Conservation (phyloP, 2,888 invertebrate species). For the Apamea sordens region DNA sequence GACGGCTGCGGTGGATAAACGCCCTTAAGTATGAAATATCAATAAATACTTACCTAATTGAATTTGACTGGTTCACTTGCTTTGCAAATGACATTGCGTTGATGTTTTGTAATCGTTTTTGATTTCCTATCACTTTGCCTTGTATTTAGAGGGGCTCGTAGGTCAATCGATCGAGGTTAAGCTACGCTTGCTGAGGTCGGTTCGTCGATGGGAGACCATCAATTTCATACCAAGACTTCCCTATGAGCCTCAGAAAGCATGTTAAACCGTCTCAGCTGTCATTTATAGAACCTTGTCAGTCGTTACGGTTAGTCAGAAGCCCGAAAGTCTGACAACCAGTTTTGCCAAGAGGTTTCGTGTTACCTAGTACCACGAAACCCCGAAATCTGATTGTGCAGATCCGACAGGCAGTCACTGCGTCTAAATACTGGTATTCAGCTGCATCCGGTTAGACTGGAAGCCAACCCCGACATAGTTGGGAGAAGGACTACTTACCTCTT, state of each 20-base stretch:
- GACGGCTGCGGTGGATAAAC: background rate
- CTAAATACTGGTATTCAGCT: background rate
- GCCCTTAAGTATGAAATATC: slow-evolving; percentile 3
- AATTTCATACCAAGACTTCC: background rate
- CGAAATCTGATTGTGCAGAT: too few species aligned
- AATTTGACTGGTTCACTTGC: slow-evolving; percentile 3
- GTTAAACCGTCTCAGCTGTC: background rate
- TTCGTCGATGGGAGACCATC: background rate
- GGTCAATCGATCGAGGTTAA: background rate
- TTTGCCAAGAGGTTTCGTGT: background rate
- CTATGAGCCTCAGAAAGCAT: background rate
- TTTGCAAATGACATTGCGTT: background rate
- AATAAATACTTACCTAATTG: slow-evolving; percentile 3
- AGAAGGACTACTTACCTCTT: too few species aligned
- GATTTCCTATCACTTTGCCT: background rate
- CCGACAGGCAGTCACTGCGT: too few species aligned
- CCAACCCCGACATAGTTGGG: background rate
- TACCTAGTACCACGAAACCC: too few species aligned
- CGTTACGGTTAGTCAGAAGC: background rate
- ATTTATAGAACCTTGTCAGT: background rate
- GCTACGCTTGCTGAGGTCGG: background rate
- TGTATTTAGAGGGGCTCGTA: background rate
- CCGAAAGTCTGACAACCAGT: background rate
- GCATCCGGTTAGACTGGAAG: background rate
- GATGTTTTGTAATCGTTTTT: background rate